Percentiles rank a stretch among this genome's conserved stretches.
phyloP scores from a whole-genome alignment of 2,888 invertebrate genomes.

The Netelia virgata region DNA sequence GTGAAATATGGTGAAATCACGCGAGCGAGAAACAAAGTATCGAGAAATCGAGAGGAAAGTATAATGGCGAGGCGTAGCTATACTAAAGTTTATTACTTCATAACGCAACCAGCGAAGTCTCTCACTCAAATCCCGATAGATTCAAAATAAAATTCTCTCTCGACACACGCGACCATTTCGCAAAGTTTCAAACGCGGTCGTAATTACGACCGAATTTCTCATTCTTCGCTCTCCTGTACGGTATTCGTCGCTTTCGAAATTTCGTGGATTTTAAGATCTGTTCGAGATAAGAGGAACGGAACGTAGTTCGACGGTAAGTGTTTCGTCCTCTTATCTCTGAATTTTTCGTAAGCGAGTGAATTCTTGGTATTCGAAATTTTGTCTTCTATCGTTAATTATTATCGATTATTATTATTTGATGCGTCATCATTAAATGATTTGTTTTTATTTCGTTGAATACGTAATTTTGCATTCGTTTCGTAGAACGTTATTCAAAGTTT shows the following conservation, averaged over 20 bases:
- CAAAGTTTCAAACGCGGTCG: slow-evolving; percentile 41
- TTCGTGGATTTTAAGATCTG: neutral
- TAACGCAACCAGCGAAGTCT: neutral
- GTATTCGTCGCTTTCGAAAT: slow-evolving; percentile 1
- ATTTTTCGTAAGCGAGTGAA: neutral
- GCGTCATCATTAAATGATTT: too few relatives aligned
- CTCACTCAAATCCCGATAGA: neutral
- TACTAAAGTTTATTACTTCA: slow-evolving; percentile 23
- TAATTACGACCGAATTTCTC: slow-evolving; percentile 12
- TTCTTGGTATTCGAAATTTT: neutral
- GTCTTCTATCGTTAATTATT: too few relatives aligned
- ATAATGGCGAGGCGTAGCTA: neutral
- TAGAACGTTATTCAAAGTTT: too few relatives aligned
- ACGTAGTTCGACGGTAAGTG: neutral
- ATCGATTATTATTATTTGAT: too few relatives aligned
- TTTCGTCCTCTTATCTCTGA: neutral
- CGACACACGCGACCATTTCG: neutral
- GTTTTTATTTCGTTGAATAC: too few relatives aligned
- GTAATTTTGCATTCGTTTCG: too few relatives aligned
- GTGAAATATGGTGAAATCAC: too few relatives aligned
- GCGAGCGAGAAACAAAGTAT: too few relatives aligned
- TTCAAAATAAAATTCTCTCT: neutral
- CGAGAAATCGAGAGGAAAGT: neutral
- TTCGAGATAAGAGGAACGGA: neutral
- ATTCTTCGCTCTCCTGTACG: neutral